Evolutionary conservation across 2,797 vertebrate genomes (phyloP), one percentile per base, ranked within the genome.

Genomic region (Eleutherodactylus coqui): DNA sequence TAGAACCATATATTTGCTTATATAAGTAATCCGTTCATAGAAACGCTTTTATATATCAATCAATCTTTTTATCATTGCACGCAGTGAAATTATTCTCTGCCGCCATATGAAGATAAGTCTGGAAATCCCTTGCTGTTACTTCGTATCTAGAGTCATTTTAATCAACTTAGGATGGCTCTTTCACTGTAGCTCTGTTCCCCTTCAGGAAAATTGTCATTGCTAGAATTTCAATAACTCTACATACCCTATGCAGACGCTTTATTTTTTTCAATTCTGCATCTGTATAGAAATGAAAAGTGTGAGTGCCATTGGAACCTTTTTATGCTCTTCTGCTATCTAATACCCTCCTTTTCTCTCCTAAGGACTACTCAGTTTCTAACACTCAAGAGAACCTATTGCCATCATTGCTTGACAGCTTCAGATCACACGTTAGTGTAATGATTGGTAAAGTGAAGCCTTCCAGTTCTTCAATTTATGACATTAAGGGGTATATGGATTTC

Each of bases 51-150:
- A 87, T 81, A 85, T 87, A 87, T 87, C 82, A 87, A 87, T 87
- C 86, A 87, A 84, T 81, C 86, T 87, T 87, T 87, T 87, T 81
- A 87, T 87, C 82, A 81, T 69, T 84, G 34, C 86, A 75, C 47
- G 21, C 77, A 87, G n/a, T 80, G 58, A 87, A 87, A 85, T 87
- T 67, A 81, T 81, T 87, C 82, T 87, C 67, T 76, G 82, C 82
- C 77, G 14, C 80, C 43, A 87, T 75, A 85, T 76, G 77, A 81
- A 87, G 82, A 84, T 87, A 87, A 84, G 76, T 85, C 77, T 69
- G 49, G 32, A 87, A 87, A 85, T 87, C 82, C 86, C 86, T 87
- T 81, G 86, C 82, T 85, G 86, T 87, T 87, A 84, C 82, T 87
- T 84, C 72, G 34, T 85, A 87, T 76, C 86, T 84, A 69, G 34